A percentile compares a stretch with the other conserved stretches of the same genome.
Evolutionary conservation across 2,888 invertebrate species (phyloP).

Genomic region (Adela reaumurella): DNA sequence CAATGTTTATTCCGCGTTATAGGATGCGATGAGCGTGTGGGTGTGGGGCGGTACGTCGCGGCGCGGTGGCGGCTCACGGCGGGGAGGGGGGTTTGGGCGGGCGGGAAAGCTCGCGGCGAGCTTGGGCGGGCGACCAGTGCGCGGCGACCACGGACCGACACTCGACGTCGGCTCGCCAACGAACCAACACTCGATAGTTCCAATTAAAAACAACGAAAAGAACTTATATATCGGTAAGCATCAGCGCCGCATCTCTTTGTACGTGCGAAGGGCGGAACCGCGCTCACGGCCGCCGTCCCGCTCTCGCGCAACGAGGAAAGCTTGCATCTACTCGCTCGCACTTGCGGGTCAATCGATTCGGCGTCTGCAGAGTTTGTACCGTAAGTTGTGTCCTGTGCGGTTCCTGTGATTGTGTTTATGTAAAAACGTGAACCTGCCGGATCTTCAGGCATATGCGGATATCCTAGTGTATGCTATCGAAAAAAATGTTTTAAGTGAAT

Average conservation of each 20-base stretch:
- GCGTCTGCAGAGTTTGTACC: background rate
- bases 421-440: too few species aligned
- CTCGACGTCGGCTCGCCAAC: slow-evolving; percentile 57
- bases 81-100: slow-evolving; percentile 21
- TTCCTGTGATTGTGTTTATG: too few species aligned
- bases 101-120: slow-evolving; percentile 15
- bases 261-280: background rate
- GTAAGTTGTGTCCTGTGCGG: too few species aligned
- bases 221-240: slow-evolving; percentile 48
- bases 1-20: background rate
- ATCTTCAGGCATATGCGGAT: too few species aligned
- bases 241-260: slow-evolving; percentile 10
- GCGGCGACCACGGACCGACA: slow-evolving; percentile 53
- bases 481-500: too few species aligned
- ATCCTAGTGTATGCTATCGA: too few species aligned
- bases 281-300: background rate
- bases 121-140: slow-evolving; percentile 33
- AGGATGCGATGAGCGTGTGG: background rate
- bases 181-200: slow-evolving; percentile 25
- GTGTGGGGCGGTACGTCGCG: slow-evolving; percentile 11
- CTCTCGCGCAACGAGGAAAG: background rate
- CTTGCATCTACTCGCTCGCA: background rate
- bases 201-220: background rate
- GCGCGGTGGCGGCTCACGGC: slow-evolving; percentile 20
- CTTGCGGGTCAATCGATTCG: background rate